Evolutionary conservation across 2,888 invertebrate genomes (phyloP), one percentile per base, ranked within the genome.

Genomic region (Ophraella communa): DNA sequence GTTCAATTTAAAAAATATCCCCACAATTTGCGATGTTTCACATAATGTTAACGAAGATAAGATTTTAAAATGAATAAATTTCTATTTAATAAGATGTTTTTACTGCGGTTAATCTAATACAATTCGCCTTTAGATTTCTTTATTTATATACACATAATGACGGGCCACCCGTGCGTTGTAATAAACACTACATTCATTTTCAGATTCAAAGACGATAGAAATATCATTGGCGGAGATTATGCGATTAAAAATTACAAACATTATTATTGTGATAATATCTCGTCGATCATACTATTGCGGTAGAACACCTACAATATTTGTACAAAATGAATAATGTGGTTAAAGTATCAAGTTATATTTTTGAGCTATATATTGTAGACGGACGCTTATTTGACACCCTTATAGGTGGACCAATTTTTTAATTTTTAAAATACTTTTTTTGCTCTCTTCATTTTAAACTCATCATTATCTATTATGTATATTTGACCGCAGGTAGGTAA

Each of bases 91-190:
- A 61, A 60, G 52, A 56, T 58, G 65, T 51, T 57, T 62, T 54
- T 55, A 57, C 33, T 52, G 58, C 24, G 68, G 61, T 62, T 65
- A 58, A 58, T 65, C 51, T 58, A 61, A 68, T 63, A 68, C 65
- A 68, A 65, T 68, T 68, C 61, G 45, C 49, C 39, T 65, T 63
- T 61, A 64, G 53, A 68, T 68, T 64, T 68, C 61, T 64, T 27
- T 27, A 27, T 27, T 65, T 52, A n/a, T n/a, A 57, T 55, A 24
- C 44, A 56, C 60, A 54, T 63, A 63, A 65, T 65, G 58, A 63
- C 51, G 63, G 67, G 65, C 67, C 67, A 68, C 67, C 67, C 67
- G 54, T 68, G 54, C 60, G 42, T 27, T 61, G 47, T 61, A 68
- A 68, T 65, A 64, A 56, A 64, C 60, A 61, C 60, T 56, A 44